Percentiles rank a stretch among this genome's conserved stretches.
phyloP scores from a whole-genome alignment of 2,888 invertebrate genomes.

The Cephus nigrinus region DNA sequence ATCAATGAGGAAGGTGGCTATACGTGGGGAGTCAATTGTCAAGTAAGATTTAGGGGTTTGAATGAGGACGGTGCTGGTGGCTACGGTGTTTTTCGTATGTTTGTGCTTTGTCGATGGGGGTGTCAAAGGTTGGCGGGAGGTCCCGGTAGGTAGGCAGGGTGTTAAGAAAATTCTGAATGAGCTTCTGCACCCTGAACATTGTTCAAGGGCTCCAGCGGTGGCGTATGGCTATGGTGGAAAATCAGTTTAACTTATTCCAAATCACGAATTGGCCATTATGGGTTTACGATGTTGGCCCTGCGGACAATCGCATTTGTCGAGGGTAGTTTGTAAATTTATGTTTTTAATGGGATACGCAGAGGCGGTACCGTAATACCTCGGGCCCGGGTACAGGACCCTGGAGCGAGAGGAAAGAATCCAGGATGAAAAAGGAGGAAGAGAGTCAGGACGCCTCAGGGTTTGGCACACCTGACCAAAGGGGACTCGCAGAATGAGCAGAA shows the following conservation, averaged over 20 bases:
- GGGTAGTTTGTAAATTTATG: constrained; percentile 49
- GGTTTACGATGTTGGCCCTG: constrained; percentile 12
- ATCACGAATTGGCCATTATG: constrained; percentile 56
- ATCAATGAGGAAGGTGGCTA: neutral
- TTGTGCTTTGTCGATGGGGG: neutral
- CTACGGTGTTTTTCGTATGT: neutral
- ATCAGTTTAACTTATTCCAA: constrained; percentile 58
- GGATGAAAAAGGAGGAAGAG: neutral
- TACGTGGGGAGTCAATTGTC: neutral
- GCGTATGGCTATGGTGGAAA: constrained; percentile 26
- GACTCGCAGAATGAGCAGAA: neutral
- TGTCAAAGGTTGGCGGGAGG: neutral
- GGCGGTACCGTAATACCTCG: constrained; percentile 24
- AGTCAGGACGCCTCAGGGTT: neutral
- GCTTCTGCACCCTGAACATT: neutral
- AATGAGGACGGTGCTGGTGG: neutral
- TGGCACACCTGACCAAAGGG: neutral
- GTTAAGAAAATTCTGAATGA: neutral
- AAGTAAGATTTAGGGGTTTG: neutral
- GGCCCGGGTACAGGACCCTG: too few species aligned
- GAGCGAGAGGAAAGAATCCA: neutral
- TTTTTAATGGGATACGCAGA: constrained; percentile 44
- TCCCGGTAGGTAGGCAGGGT: neutral
- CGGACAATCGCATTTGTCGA: constrained; percentile 40
- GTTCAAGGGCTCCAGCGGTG: neutral